Conservation (phyloP, 2,113 vertebrate species). For the Eolophus roseicapilla region DNA sequence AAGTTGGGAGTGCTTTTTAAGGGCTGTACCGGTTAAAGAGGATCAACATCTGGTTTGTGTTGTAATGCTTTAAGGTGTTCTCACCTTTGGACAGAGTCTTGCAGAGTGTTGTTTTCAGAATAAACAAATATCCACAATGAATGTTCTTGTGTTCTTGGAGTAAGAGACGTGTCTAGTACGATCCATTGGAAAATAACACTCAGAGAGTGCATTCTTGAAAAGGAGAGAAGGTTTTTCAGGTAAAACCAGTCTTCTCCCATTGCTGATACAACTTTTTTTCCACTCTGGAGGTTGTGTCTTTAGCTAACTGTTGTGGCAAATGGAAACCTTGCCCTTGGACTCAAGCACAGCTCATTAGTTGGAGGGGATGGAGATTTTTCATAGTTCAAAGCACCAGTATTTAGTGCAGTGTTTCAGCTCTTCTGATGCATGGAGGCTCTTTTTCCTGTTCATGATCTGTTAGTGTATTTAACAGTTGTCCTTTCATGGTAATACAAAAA, state of each 20-base stretch:
- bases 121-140: background rate
- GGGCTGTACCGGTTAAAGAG: background rate
- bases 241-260: conserved; percentile 24
- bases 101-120: conserved; percentile 27
- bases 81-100: background rate
- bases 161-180: background rate
- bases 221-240: conserved; percentile 41
- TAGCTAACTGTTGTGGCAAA: background rate
- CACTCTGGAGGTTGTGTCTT: background rate
- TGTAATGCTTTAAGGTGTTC: background rate
- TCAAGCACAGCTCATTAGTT: background rate
- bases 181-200: conserved; percentile 12
- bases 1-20: background rate
- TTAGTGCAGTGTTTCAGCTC: background rate
- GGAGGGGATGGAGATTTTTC: background rate
- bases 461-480: background rate
- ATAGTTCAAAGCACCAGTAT: background rate
- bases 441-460: background rate
- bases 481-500: background rate
- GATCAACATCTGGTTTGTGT: background rate
- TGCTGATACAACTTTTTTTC: background rate
- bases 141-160: background rate
- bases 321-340: background rate
- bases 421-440: background rate
- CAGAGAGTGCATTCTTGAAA: conserved; percentile 2